A percentile compares a stretch with the other conserved stretches of the same genome.
phyloP scores from a whole-genome alignment of 2,797 vertebrate genomes.

The Xenops minutus region DNA sequence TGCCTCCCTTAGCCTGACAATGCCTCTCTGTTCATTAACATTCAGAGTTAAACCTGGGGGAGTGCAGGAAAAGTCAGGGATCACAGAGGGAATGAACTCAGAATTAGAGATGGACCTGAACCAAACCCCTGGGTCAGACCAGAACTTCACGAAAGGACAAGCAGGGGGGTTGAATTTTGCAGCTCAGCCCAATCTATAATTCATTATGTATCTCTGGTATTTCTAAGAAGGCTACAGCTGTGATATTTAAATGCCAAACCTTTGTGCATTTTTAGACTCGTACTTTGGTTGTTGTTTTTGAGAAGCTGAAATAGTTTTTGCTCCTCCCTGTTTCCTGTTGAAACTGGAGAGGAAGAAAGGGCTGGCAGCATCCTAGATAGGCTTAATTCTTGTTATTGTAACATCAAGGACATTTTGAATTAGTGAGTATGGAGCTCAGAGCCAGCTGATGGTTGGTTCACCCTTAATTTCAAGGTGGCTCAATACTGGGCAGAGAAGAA shows the following conservation, averaged over 20 bases:
- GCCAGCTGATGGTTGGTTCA: background rate
- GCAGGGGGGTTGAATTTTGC: background rate
- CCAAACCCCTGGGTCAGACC: slow-evolving; percentile 39
- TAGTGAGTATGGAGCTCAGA: background rate
- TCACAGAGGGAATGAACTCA: background rate
- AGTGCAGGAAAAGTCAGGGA: slow-evolving; percentile 11
- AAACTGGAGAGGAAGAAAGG: background rate
- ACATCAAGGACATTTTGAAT: background rate
- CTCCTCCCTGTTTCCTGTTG: background rate
- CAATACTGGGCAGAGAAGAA: background rate
- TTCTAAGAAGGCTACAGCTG: slow-evolving; percentile 56
- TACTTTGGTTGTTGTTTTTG: slow-evolving; percentile 31
- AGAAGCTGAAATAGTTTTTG: slow-evolving; percentile 3
- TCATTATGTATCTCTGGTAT: slow-evolving; percentile 60
- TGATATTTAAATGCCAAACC: slow-evolving; percentile 69
- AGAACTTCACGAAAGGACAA: slow-evolving; percentile 1
- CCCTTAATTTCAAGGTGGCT: background rate
- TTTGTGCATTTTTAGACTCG: slow-evolving; percentile 43
- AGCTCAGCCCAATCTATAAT: slow-evolving; percentile 43
- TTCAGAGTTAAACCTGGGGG: background rate
- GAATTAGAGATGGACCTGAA: slow-evolving; percentile 34
- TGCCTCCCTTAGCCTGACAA: background rate
- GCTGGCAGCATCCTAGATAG: background rate
- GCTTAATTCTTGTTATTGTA: background rate
- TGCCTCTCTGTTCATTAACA: slow-evolving; percentile 4